Evolutionary conservation across 2,888 invertebrate species (phyloP), one percentile per base, ranked within the genome.

Genomic region (Sinotaia quadrata): DNA sequence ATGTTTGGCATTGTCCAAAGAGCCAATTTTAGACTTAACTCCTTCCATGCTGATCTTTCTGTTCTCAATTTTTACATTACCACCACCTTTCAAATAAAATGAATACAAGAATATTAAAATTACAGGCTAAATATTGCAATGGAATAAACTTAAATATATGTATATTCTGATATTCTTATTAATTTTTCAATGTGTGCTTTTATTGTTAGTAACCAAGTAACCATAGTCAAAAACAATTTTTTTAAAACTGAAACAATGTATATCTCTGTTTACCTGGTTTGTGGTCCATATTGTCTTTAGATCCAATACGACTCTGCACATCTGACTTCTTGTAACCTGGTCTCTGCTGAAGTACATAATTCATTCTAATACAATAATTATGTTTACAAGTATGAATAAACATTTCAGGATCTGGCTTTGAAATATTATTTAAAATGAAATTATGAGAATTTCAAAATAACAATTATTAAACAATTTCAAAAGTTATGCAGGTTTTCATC

Each of bases 261-360:
- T 1, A 18, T 18, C 7, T 8, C 21, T 4, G 7, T 24, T 54
- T n/a, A 73, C 76, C 75, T 68, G 80, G 80, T 59, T 72, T 77
- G 57, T 81, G 73, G 15, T 68, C 67, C 4, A 78, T 73, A 36
- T 78, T 77, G 56, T 76, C 79, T 54, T 76, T 79, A n/a, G 81
- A 79, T 2, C 81, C 81, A 41, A 81, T 68, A 36, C 62, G 78
- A 74, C 83, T 82, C 44, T 62, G 60, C 0, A 82, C 84, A 70
- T 71, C 76, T 41, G 78, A 72, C 44, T 82, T 84, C 54, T 77
- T 72, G 47, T 68, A 75, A 10, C 75, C 67, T 24, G 82, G 79
- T 67, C 74, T 79, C 15, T 81, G 77, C 83, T 83, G 69, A 2
- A 69, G 70, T 37, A 51, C 27, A 31, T 58, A 69, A 62, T 36